Evolutionary conservation across 37 sponge, comb jelly and placozoan genomes (phyloP), one percentile per base, ranked within the genome.

Genomic region (Amphimedon queenslandica): DNA sequence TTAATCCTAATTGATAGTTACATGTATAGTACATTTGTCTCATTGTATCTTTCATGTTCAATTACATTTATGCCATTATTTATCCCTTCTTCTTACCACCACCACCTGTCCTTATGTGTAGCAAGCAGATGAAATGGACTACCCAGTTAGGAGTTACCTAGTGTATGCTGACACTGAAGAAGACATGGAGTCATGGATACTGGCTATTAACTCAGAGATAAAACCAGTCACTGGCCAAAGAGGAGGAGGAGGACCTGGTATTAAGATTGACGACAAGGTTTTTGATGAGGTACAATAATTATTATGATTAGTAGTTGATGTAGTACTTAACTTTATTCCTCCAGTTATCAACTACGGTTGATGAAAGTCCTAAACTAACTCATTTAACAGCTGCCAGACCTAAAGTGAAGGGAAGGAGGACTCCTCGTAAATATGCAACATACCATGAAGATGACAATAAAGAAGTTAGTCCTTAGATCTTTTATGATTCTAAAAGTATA

Each of bases 391-490:
- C 88, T 11, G 29, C 30, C 20, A 71, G 93, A 0, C 88, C 93
- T 18, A 81, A 57, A 40, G 47, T 70, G 31, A 78, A 40, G 21
- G 42, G 57, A 5, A 55, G 85, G 32, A 47, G 85, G 34, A 84
- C 88, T 0, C 69, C 75, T 55, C 72, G 82, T 66, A 84, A 76
- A 37, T 93, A 79, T 40, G 65, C 34, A 2, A 64, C 83, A 25
- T 84, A 66, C 32, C 84, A 93, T 63, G 93, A 93, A 60, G 93
- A 93, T 66, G 93, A 93, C 69, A 58, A 43, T 23, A 77, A 78
- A 47, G 79, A 51, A 43, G 42, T 63, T 38, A 18, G 31, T 61
- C n/a, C n/a, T n/a, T n/a, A n/a, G n/a, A n/a, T n/a, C n/a, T n/a
- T n/a, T n/a, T n/a, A n/a, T n/a, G n/a, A n/a, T n/a, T n/a, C n/a